A percentile compares a stretch with the other conserved stretches of the same genome.
These are phyloP conservation scores for Tachysurus vachellii DNA, from an alignment of 2,113 vertebrate genomes.

Conservation along the genomic window DNA sequence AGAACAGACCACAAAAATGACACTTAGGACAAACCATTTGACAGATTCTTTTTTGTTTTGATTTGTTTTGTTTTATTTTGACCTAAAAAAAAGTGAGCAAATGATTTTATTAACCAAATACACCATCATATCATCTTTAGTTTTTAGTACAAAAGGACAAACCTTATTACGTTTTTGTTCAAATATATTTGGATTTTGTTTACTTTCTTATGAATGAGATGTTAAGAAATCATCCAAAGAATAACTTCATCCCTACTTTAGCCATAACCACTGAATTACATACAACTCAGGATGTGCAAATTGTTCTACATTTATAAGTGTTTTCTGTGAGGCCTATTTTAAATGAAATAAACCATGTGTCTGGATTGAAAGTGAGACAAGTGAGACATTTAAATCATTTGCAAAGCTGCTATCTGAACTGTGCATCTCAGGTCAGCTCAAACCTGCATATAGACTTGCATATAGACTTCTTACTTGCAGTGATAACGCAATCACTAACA, in stretches of 20 bases:
- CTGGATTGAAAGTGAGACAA: background rate
- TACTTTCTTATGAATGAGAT: background rate
- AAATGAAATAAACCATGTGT: slow-evolving; percentile 9
- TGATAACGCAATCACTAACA: background rate
- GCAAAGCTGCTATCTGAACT: background rate
- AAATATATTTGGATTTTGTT: background rate
- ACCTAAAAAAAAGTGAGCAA: background rate
- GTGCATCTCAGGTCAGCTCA: slow-evolving; percentile 13
- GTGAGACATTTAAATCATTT: slow-evolving; percentile 4
- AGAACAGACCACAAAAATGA: slow-evolving; percentile 48
- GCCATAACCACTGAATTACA: background rate
- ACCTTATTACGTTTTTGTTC: background rate
- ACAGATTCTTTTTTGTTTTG: background rate
- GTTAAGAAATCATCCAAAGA: background rate
- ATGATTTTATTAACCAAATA: background rate
- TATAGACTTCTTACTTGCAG: background rate
- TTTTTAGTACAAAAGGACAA: background rate
- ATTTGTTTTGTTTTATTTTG: too few species aligned
- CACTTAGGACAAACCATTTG: slow-evolving; percentile 25
- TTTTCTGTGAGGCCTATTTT: background rate
- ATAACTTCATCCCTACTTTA: background rate
- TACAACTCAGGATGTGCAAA: background rate
- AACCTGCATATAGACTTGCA: background rate
- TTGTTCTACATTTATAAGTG: background rate
- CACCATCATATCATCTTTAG: background rate